Evolutionary conservation across 1,140 invertebrate species (phyloP), one percentile per base, ranked within the genome.

Genomic region (Oryctes rhinoceros): DNA sequence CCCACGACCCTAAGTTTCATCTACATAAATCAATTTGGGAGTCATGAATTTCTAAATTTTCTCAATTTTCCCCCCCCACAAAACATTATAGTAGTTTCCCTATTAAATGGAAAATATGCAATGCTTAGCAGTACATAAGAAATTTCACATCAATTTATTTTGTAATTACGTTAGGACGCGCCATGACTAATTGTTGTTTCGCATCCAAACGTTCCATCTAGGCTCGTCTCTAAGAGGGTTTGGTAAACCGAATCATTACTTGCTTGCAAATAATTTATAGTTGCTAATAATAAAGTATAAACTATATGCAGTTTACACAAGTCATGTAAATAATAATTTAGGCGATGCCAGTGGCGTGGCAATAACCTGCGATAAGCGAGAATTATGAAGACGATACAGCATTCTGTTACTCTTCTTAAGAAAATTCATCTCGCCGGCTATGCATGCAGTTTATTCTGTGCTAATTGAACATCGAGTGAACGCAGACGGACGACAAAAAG

Each of bases 381-480:
- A 35, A 11, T 71, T 35, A 71, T 71, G 65, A 71, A 71, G 37
- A 78, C 15, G 44, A n/a, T 62, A 4, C 13, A 20, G 15, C 76
- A 78, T 78, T 48, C 48, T 78, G 44, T 15, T 78, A n/a, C 18
- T 62, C 24, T 48, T 53, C 47, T 78, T 24, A 15, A 37, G 78
- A 71, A 71, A 71, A 71, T 71, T 71, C 65, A 71, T 71, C 65
- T 20, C 65, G 65, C 80, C 37, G 53, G 49, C 49, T 65, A 80
- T 47, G 75, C 37, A 78, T 37, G 76, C n/a, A 30, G 75, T 65
- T 74, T 80, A 65, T 79, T 79, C 48, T 71, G 80, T 79, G 78
- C 81, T 82, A 82, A 82, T 82, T 82, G 81, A 80, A 82, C 79
- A 79, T 78, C 80, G 81, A 80, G 77, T 49, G 75, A 76, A 76